Percentiles rank a stretch among this genome's conserved stretches.
These are phyloP conservation scores for Melanaphis sacchari DNA, from an alignment of 1,140 invertebrate genomes.

Conservation along the genomic window DNA sequence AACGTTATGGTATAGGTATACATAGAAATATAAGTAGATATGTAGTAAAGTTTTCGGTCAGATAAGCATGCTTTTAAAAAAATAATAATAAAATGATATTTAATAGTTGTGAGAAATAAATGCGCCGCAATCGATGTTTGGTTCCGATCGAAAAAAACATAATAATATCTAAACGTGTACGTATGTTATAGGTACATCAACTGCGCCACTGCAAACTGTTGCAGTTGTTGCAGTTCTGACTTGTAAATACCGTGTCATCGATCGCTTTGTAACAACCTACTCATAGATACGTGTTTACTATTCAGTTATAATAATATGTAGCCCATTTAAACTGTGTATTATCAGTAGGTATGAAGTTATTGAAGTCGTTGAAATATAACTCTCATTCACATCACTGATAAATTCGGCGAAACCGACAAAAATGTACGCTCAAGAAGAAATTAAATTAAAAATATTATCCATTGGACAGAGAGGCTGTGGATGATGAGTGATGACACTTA, in stretches of 20 bases:
- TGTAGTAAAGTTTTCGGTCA: constrained; percentile 34
- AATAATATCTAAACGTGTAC: neutral
- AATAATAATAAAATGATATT: neutral
- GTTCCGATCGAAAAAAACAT: neutral
- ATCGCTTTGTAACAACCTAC: too few relatives aligned
- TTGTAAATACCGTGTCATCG: neutral
- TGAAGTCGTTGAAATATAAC: neutral
- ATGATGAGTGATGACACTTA: neutral
- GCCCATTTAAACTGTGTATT: neutral
- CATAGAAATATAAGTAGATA: neutral
- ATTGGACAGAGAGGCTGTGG: neutral
- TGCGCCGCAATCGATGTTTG: neutral
- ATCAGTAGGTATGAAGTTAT: neutral
- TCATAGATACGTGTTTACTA: neutral
- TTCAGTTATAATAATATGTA: neutral
- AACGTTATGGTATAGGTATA: neutral
- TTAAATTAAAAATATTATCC: neutral
- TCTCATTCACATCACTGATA: neutral
- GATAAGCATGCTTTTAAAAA: neutral
- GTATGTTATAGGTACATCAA: too few relatives aligned
- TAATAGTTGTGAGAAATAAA: neutral
- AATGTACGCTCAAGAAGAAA: neutral
- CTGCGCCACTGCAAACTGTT: neutral
- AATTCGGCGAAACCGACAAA: neutral
- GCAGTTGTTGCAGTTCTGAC: neutral